Percentiles rank a stretch among this genome's conserved stretches.
phyloP scores from a whole-genome alignment of 2,888 invertebrate species.

The Polylopha cassiicola region DNA sequence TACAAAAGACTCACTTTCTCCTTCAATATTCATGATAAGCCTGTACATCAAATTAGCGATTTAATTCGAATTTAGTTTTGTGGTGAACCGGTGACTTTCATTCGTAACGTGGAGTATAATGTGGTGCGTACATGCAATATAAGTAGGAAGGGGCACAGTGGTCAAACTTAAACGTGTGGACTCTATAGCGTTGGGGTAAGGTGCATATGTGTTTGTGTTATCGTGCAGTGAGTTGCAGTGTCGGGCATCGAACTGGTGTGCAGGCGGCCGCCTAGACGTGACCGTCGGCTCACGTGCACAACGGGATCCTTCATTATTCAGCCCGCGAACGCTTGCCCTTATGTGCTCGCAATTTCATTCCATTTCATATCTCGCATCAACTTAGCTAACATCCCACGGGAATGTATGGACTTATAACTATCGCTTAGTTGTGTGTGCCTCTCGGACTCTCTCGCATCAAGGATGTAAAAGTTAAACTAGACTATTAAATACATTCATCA shows the following conservation, averaged over 20 bases:
- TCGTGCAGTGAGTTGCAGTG: constrained; percentile 28
- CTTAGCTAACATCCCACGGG: constrained; percentile 28
- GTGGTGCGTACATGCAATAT: constrained; percentile 1
- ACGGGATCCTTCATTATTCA: constrained; percentile 58
- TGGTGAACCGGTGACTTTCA: constrained; percentile 13
- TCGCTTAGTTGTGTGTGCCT: constrained; percentile 5
- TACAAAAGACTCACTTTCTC: constrained; percentile 41
- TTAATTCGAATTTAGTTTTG: constrained; percentile 34
- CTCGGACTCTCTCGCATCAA: constrained; percentile 7
- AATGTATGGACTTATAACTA: constrained; percentile 14
- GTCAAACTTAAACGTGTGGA: not conserved
- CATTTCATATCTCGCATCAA: constrained; percentile 39
- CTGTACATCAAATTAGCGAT: constrained; percentile 40
- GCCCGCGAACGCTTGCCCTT: constrained; percentile 42
- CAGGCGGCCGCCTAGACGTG: constrained; percentile 50
- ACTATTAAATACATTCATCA: not conserved
- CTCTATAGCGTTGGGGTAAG: not conserved
- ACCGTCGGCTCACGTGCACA: constrained; percentile 54
- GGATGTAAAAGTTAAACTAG: constrained; percentile 12
- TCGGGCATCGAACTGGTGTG: constrained; percentile 54
- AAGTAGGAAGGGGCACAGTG: no score
- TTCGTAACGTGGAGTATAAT: constrained; percentile 10
- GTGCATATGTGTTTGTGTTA: constrained; percentile 19
- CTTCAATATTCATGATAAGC: constrained; percentile 56
- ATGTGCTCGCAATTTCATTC: constrained; percentile 43